Conservation (phyloP, 2,113 vertebrate species). For the Cyrtonyx montezumae region DNA sequence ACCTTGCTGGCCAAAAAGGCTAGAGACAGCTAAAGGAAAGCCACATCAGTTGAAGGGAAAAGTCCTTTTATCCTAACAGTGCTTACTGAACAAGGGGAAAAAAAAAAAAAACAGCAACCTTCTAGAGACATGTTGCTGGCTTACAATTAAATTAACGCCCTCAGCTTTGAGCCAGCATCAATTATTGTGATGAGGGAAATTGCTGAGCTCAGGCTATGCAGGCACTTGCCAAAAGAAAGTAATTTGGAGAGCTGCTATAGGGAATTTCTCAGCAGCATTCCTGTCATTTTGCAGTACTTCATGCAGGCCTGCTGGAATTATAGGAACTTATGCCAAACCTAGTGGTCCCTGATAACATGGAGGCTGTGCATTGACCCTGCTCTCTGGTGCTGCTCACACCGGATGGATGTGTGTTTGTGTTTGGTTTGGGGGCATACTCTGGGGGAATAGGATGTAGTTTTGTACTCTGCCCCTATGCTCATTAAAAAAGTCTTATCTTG, state of each 20-base stretch:
- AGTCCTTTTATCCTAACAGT: background rate
- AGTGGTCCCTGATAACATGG: background rate
- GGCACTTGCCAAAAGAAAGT: constrained; percentile 28
- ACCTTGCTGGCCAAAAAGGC: background rate
- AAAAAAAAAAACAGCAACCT: background rate
- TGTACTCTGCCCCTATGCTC: background rate
- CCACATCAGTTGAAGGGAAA: background rate
- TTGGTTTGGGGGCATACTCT: background rate
- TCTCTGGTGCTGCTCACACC: background rate
- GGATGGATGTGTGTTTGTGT: background rate
- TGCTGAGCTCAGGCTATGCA: background rate
- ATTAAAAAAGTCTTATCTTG: background rate
- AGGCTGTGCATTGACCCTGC: background rate
- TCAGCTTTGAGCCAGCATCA: constrained; percentile 17
- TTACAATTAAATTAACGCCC: constrained; percentile 34
- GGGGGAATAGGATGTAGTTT: background rate
- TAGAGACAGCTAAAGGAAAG: background rate
- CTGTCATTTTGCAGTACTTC: constrained; percentile 7
- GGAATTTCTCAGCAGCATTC: constrained; percentile 37
- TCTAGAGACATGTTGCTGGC: background rate
- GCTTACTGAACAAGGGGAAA: background rate
- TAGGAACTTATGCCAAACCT: background rate
- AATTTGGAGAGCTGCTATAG: constrained; percentile 8
- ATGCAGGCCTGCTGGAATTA: background rate
- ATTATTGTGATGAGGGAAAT: constrained; percentile 30